Base-by-base conservation (phyloP, 2,888 invertebrate genomes). In the Drosophila affinis region DNA sequence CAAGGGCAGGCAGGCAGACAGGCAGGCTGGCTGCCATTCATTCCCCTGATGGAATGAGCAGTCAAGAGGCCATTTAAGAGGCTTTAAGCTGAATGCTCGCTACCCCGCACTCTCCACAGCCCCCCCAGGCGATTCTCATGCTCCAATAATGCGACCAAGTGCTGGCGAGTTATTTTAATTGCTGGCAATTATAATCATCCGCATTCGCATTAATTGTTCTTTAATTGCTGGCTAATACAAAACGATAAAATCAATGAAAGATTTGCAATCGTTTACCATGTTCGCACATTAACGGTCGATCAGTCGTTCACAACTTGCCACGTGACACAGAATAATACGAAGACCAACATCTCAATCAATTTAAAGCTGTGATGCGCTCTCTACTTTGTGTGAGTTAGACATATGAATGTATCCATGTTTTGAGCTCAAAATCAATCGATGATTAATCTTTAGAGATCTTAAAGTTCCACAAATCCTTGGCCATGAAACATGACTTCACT, bases 101-200 rank as follows among this genome's bases (percentile, higher is more conserved):
- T 21, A 14, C 55, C 62, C 60, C 18, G 18, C 18, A 18, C 18
- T 18, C 17, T 49, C 18, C 18, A 18, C 29, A 2, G n/a, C 27
- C 12, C 12, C 12, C n/a, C 18, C 21, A n/a, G 29, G 29, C 39
- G 48, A 24, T 49, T 70, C 48, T 3, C 49, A 49, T 56, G 78
- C 61, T 24, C 54, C 74, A 74, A 74, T 76, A 74, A 77, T 59
- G 60, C 59, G 68, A 9, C 18, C 61, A 76, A 75, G 76, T 76
- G 73, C 54, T 52, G 67, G 67, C 58, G 24, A 44, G 29, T 44
- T 62, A 59, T 67, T 73, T 80, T 82, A 83, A 81, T 72, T 77
- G 78, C 77, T 83, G 67, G 62, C 78, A 83, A 81, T 81, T 81
- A 81, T 81, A 83, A 81, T 69, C 78, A 51, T 55, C 44, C 60